Conservation (phyloP, 2,888 invertebrate genomes). For the Scotopteryx bipunctaria region DNA sequence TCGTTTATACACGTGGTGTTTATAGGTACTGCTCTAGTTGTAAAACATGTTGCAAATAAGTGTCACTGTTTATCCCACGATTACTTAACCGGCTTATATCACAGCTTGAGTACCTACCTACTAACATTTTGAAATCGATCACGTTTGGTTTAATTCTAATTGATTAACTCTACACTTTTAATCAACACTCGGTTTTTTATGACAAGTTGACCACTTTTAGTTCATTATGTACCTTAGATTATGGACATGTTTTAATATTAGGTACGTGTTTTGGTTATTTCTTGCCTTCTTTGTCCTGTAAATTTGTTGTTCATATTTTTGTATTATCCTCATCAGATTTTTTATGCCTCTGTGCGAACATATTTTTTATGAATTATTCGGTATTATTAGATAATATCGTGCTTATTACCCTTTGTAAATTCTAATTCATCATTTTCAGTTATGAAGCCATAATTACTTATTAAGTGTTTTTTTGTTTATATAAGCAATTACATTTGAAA, state of each 20-base stretch:
- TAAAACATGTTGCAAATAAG: slow-evolving; percentile 17
- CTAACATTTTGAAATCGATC: slow-evolving; percentile 21
- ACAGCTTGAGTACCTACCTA: slow-evolving; percentile 27
- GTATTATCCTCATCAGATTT: no score
- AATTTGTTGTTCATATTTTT: neutral
- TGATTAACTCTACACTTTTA: slow-evolving; percentile 1
- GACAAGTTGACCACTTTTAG: no score
- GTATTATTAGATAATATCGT: no score
- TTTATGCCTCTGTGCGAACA: no score
- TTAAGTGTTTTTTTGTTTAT: no score
- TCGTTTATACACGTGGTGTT: slow-evolving; percentile 9
- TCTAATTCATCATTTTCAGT: neutral
- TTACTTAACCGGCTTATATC: slow-evolving; percentile 35
- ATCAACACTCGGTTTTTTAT: neutral
- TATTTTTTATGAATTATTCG: no score
- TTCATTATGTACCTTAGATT: no score
- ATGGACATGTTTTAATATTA: no score
- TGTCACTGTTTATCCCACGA: slow-evolving; percentile 29
- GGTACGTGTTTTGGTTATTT: no score
- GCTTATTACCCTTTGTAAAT: neutral
- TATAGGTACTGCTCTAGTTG: slow-evolving; percentile 10
- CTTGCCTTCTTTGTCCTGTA: neutral
- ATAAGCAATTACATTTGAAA: no score
- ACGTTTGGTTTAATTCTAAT: slow-evolving; percentile 26
- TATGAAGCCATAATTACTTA: no score